phyloP scores from a whole-genome alignment of 2,888 invertebrate genomes.

The Eristalis pertinax region DNA sequence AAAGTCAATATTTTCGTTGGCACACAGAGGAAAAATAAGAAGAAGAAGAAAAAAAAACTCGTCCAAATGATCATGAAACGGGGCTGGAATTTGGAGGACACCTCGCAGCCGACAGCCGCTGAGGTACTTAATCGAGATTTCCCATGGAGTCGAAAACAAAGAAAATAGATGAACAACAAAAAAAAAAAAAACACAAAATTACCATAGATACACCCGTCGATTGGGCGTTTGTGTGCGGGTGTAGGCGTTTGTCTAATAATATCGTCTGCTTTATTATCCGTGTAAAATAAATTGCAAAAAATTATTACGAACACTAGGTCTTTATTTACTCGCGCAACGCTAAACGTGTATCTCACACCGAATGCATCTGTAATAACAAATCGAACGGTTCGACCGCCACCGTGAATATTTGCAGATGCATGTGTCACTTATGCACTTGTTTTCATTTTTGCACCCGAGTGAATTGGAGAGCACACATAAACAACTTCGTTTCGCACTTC shows the following conservation, averaged over 20 bases:
- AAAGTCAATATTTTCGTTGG: conserved; percentile 38
- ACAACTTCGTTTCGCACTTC: conserved; percentile 64
- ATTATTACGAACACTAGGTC: conserved; percentile 27
- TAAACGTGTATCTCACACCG: conserved; percentile 52
- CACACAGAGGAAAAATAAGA: neutral
- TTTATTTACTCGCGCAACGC: conserved; percentile 24
- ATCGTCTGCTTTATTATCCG: conserved; percentile 43
- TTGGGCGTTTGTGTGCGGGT: neutral
- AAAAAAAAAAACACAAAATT: conserved; percentile 48
- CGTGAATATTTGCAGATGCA: conserved; percentile 63
- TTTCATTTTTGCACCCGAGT: conserved; percentile 1
- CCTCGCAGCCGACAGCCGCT: neutral
- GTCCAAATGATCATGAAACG: neutral
- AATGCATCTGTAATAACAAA: conserved; percentile 66
- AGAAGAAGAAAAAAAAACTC: neutral
- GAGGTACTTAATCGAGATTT: conserved; percentile 55
- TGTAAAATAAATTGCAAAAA: conserved; percentile 51
- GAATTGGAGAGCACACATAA: conserved; percentile 24
- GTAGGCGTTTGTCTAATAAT: conserved; percentile 59
- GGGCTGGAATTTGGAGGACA: conserved; percentile 22
- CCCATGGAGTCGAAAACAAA: conserved; percentile 25
- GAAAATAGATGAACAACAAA: conserved; percentile 34
- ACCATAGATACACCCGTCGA: conserved; percentile 39
- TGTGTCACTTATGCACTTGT: conserved; percentile 41
- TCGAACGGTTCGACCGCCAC: conserved; percentile 56